Evolutionary conservation across 2,113 vertebrate species (phyloP).

Genomic region (Xiphophorus couchianus): DNA sequence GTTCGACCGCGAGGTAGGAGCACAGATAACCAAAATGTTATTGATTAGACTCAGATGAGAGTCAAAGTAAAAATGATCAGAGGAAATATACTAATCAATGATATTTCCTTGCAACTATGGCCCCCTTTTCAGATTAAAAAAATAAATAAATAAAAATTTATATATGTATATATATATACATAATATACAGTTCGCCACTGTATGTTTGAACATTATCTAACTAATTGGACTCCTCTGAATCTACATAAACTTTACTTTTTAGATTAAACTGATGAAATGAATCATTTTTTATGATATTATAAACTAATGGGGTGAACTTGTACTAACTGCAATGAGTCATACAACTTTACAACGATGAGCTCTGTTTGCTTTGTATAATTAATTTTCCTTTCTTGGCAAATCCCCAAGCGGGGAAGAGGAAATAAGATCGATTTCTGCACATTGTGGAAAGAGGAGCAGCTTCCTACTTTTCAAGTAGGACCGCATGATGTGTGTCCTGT

Average conservation of each 20-base stretch:
- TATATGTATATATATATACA: too few relatives aligned
- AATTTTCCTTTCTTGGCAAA: not conserved
- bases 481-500: not conserved
- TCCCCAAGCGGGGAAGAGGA: not conserved
- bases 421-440: not conserved
- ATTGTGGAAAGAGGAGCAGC: not conserved
- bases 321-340: not conserved
- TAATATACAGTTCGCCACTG: too few relatives aligned
- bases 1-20: constrained; percentile 81
- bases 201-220: too few relatives aligned
- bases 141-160: too few relatives aligned
- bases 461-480: not conserved
- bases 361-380: not conserved
- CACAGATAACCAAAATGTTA: not conserved
- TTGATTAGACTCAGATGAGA: not conserved
- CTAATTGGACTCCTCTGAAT: not conserved
- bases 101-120: too few relatives aligned
- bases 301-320: not conserved
- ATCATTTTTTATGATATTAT: not conserved
- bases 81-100: too few relatives aligned
- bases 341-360: not conserved
- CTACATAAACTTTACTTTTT: not conserved
- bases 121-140: too few relatives aligned
- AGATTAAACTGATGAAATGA: not conserved
- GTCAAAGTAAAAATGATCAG: too few relatives aligned